Conservation (phyloP, 2,888 invertebrate species). For the Acleris literana region DNA sequence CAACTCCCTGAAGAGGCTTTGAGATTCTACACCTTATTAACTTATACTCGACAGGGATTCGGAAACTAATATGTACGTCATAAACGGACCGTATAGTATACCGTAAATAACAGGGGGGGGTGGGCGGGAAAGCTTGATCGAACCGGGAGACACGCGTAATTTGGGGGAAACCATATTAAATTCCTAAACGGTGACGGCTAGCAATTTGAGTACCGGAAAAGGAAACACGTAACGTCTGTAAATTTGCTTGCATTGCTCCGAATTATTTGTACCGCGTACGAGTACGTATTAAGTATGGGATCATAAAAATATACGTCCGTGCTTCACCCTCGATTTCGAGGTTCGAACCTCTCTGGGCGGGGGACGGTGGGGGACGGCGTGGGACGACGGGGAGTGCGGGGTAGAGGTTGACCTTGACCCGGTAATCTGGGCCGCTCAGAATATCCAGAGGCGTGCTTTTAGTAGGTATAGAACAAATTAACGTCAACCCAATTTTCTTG, state of each 20-base stretch:
- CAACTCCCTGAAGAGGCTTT: too few species aligned
- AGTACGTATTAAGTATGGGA: conserved; percentile 32
- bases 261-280: conserved; percentile 22
- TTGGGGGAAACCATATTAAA: too few species aligned
- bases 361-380: not conserved
- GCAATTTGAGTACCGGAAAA: too few species aligned
- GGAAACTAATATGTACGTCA: too few species aligned
- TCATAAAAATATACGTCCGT: conserved; percentile 44
- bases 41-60: too few species aligned
- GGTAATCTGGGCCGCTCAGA: conserved; percentile 40
- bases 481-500: conserved; percentile 1
- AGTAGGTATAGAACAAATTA: conserved; percentile 29
- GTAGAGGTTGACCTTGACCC: conserved; percentile 45
- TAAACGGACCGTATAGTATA: too few species aligned
- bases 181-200: too few species aligned
- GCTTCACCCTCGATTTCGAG: conserved; percentile 50
- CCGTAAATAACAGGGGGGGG: too few species aligned
- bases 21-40: too few species aligned
- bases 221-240: conserved; percentile 3
- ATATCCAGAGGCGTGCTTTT: conserved; percentile 28
- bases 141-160: too few species aligned
- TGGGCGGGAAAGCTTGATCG: too few species aligned
- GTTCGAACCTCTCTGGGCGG: conserved; percentile 36
- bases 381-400: conserved; percentile 16
- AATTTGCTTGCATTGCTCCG: conserved; percentile 10